Percentiles rank a stretch among this genome's conserved stretches.
phyloP scores from a whole-genome alignment of 2,797 vertebrate species.

The Mus minutoides region DNA sequence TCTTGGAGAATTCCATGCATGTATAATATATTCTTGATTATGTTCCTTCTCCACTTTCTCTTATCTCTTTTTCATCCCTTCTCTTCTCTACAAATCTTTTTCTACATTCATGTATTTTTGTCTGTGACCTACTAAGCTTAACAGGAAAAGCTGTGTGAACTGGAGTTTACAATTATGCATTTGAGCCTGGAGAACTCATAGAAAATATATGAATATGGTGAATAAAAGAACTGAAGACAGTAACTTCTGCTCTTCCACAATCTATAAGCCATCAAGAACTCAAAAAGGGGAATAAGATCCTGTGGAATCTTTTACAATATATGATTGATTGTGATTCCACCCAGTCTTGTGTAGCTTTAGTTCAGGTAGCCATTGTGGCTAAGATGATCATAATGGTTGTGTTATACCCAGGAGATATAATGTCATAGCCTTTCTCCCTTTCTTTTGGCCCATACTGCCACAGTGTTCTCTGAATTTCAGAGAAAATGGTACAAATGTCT shows the following conservation, averaged over 20 bases:
- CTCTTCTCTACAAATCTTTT: neutral
- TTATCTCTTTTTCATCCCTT: neutral
- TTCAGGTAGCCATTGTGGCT: neutral
- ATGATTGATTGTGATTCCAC: neutral
- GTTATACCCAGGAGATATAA: neutral
- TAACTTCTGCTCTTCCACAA: neutral
- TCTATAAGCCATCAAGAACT: neutral
- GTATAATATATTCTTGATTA: neutral
- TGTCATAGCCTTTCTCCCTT: neutral
- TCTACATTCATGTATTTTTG: neutral
- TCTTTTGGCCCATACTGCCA: neutral
- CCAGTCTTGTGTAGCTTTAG: neutral
- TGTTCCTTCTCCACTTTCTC: neutral
- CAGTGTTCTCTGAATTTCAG: neutral
- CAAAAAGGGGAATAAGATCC: neutral
- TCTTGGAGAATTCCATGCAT: neutral
- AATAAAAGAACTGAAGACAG: neutral
- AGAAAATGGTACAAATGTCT: neutral
- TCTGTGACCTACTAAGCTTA: neutral
- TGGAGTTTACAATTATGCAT: neutral
- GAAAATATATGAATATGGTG: neutral
- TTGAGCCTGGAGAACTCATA: neutral
- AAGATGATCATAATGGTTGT: neutral
- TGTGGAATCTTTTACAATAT: neutral
- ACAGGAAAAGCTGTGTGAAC: neutral